phyloP scores from a whole-genome alignment of 2,113 vertebrate genomes.

The Zootoca vivipara region DNA sequence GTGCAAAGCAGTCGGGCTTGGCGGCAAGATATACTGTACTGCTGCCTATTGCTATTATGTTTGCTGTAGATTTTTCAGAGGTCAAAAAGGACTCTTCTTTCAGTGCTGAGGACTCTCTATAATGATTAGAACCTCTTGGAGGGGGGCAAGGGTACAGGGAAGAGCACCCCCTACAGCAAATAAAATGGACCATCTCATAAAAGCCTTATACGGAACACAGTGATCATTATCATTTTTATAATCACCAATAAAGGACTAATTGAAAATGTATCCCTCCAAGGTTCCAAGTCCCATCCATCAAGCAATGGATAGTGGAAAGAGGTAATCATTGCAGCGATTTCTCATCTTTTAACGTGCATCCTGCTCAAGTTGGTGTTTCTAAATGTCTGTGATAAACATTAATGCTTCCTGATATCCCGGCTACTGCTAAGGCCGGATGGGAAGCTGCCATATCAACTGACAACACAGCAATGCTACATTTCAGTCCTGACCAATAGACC shows the following conservation, averaged over 20 bases:
- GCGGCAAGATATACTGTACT: neutral
- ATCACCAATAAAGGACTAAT: slow-evolving; percentile 24
- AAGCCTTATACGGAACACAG: neutral
- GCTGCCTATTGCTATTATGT: neutral
- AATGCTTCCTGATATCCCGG: neutral
- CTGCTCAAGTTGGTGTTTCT: neutral
- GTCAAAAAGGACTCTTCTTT: neutral
- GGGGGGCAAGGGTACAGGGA: neutral
- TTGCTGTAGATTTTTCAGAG: neutral
- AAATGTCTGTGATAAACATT: neutral
- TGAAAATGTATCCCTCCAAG: slow-evolving; percentile 10
- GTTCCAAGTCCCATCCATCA: neutral
- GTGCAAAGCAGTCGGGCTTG: neutral
- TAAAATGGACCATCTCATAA: neutral
- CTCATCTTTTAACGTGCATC: neutral
- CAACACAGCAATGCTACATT: neutral
- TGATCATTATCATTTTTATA: slow-evolving; percentile 34
- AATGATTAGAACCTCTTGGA: neutral
- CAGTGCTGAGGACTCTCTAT: neutral
- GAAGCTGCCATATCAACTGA: neutral
- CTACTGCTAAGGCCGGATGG: neutral
- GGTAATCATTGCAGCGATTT: slow-evolving; percentile 1
- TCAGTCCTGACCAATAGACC: neutral
- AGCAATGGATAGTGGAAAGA: neutral
- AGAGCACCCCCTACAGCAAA: slow-evolving; percentile 13